Conservation (phyloP, 1,140 invertebrate species). For the Anadara kagoshimensis region DNA sequence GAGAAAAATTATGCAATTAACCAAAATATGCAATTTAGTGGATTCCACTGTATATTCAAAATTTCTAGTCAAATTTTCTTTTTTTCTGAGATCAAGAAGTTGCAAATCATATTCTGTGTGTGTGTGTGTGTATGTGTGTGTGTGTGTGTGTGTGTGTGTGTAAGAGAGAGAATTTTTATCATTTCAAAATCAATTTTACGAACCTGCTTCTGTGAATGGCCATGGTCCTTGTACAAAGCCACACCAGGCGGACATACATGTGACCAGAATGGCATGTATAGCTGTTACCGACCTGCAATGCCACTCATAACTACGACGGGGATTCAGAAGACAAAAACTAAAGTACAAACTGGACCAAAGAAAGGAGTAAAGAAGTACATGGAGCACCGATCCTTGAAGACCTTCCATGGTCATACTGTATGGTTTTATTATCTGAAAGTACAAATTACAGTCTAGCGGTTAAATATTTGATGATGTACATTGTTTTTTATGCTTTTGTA, state of each 20-base stretch:
- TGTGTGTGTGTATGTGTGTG: too few species aligned
- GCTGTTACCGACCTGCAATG: conserved; percentile 60
- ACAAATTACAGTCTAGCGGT: background rate
- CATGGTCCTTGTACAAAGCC: conserved; percentile 62
- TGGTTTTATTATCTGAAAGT: background rate
- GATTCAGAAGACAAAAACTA: conserved; percentile 45
- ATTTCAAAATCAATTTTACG: too few species aligned
- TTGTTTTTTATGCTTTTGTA: too few species aligned
- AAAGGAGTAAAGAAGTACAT: conserved; percentile 38
- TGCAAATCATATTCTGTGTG: too few species aligned
- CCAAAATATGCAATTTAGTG: too few species aligned
- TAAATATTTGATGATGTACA: background rate
- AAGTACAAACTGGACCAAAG: conserved; percentile 57
- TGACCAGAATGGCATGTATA: conserved; percentile 56
- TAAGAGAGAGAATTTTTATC: too few species aligned
- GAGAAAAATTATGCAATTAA: too few species aligned
- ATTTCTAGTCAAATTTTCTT: too few species aligned
- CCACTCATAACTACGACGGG: conserved; percentile 56
- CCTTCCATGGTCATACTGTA: background rate
- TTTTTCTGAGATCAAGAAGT: too few species aligned
- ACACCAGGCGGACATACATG: conserved; percentile 45
- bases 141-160: too few species aligned
- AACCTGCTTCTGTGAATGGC: conserved; percentile 64
- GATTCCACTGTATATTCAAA: too few species aligned
- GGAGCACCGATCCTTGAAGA: conserved; percentile 18